phyloP scores from a whole-genome alignment of 2,113 vertebrate species.

The Trichomycterus rosablanca region DNA sequence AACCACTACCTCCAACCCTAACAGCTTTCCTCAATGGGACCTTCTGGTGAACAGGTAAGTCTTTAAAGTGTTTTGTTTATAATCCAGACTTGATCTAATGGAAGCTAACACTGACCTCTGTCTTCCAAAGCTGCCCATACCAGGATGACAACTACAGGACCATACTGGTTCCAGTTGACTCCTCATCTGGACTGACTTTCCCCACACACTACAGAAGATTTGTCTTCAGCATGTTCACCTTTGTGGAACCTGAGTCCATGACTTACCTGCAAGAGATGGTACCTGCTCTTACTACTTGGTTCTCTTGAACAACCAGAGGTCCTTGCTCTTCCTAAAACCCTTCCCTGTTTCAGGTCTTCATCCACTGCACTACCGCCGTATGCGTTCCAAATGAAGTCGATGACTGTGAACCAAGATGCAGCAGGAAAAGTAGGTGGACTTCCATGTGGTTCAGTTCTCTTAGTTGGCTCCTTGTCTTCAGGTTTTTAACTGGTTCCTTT shows the following conservation, averaged over 20 bases:
- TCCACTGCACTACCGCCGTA: conserved; percentile 27
- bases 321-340: too few relatives aligned
- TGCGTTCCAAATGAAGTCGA: conserved; percentile 4
- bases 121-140: conserved; percentile 14
- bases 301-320: neutral
- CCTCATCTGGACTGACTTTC: neutral
- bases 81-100: neutral
- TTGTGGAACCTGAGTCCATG: conserved; percentile 19
- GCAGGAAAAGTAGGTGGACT: conserved; percentile 10
- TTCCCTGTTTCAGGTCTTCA: neutral
- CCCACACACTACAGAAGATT: conserved; percentile 30
- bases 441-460: neutral
- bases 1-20: conserved; percentile 45
- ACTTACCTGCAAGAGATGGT: conserved; percentile 7
- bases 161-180: conserved; percentile 4
- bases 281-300: neutral
- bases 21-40: conserved; percentile 60
- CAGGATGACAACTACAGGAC: conserved; percentile 21
- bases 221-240: conserved; percentile 28
- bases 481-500: neutral
- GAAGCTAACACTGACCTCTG: neutral
- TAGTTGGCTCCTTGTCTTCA: neutral
- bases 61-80: neutral
- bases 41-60: conserved; percentile 47
- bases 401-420: neutral